Evolutionary conservation across 1,140 invertebrate species (phyloP).

Genomic region (Prorops nasuta): DNA sequence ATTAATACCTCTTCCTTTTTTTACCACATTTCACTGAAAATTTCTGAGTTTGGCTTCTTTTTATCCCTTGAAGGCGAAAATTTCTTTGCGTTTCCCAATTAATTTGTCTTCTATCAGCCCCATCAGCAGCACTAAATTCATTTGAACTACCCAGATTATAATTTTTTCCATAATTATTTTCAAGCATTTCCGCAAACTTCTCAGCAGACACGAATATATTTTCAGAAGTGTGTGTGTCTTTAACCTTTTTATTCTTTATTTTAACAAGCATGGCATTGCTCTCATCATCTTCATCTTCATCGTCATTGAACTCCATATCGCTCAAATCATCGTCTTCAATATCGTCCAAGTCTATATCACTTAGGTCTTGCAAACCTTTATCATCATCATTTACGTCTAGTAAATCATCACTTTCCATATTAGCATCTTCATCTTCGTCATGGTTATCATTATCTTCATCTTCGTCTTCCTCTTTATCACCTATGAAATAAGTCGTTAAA

Average conservation of each 20-base stretch:
- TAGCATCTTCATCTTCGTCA: conserved; percentile 37
- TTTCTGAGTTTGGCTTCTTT: too few species aligned
- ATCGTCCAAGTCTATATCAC: conserved; percentile 22
- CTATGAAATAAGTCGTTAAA: conserved; percentile 10
- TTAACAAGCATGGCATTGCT: conserved; percentile 10
- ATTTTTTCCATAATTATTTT: conserved; percentile 64
- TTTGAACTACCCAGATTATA: conserved; percentile 63
- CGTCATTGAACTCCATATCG: conserved; percentile 30
- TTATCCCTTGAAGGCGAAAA: conserved; percentile 34
- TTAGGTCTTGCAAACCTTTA: conserved; percentile 29
- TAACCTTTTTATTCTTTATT: conserved; percentile 3
- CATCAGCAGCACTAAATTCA: conserved; percentile 64
- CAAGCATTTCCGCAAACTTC: conserved; percentile 70
- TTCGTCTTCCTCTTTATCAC: conserved; percentile 47
- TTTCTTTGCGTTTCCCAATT: conserved; percentile 66
- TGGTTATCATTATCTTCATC: conserved; percentile 41
- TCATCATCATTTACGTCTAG: conserved; percentile 25
- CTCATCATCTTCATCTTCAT: conserved; percentile 15
- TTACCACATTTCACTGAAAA: conserved; percentile 29
- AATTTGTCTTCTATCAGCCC: conserved; percentile 65
- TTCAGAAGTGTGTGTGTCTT: conserved; percentile 13
- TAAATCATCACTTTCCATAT: conserved; percentile 34
- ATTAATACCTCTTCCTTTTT: conserved; percentile 25
- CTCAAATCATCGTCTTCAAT: conserved; percentile 30
- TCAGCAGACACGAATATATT: conserved; percentile 70